Evolutionary conservation across 2,113 vertebrate species (phyloP).

Genomic region (Centropus unirufus): DNA sequence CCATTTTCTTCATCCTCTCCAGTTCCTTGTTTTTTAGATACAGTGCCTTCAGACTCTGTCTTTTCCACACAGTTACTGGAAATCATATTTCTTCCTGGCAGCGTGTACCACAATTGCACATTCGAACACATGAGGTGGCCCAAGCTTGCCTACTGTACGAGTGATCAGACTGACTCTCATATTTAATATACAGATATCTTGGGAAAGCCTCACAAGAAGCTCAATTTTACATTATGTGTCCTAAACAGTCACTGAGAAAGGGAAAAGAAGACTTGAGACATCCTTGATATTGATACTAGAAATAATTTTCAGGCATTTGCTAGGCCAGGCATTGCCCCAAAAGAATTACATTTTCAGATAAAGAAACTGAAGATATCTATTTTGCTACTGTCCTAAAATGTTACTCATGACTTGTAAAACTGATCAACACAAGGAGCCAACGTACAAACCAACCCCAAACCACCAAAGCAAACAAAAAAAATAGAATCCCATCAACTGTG

Average conservation of each 20-base stretch:
- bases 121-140: not conserved
- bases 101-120: not conserved
- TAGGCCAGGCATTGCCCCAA: not conserved
- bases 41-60: not conserved
- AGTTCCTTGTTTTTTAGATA: not conserved
- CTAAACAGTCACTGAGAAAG: not conserved
- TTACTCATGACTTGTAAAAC: not conserved
- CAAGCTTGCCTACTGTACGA: not conserved
- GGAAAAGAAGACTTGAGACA: not conserved
- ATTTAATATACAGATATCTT: not conserved
- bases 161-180: not conserved
- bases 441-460: not conserved
- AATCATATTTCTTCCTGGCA: not conserved
- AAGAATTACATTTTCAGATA: not conserved
- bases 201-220: not conserved
- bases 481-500: not conserved
- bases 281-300: not conserved
- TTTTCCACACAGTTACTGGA: not conserved
- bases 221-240: not conserved
- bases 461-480: not conserved
- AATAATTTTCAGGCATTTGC: not conserved
- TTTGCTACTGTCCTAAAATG: not conserved
- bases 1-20: not conserved
- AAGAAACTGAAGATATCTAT: not conserved
- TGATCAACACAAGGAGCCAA: not conserved